Conservation (phyloP, 2,888 invertebrate species). For the Catocala fraxini region DNA sequence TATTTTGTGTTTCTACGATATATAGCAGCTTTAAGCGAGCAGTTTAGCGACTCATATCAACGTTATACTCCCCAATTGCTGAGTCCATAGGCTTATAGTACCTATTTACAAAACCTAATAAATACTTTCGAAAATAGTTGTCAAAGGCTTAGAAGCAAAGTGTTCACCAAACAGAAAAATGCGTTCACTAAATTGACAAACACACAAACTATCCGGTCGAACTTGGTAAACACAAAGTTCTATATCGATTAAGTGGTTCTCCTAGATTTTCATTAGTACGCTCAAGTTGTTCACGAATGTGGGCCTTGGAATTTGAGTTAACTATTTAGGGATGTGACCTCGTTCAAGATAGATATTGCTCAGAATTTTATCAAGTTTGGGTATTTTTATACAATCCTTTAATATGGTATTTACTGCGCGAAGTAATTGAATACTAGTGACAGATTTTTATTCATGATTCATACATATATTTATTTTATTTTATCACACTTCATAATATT, state of each 20-base stretch:
- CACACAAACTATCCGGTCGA: conserved; percentile 13
- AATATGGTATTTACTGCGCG: neutral
- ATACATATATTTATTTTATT: too few relatives aligned
- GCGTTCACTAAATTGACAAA: conserved; percentile 3
- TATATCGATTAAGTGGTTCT: conserved; percentile 21
- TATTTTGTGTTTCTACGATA: too few relatives aligned
- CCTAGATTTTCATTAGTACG: conserved; percentile 20
- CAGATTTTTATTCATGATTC: too few relatives aligned
- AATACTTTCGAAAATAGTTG: too few relatives aligned
- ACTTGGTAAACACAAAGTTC: conserved; percentile 12
- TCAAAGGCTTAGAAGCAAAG: neutral
- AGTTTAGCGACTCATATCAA: too few relatives aligned
- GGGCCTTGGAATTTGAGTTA: conserved; percentile 15
- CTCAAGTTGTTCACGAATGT: conserved; percentile 20
- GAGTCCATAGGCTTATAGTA: too few relatives aligned
- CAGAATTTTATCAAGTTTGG: neutral
- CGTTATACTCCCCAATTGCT: too few relatives aligned
- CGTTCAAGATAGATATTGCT: conserved; percentile 1
- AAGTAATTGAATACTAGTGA: too few relatives aligned
- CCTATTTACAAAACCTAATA: too few relatives aligned
- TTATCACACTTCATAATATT: too few relatives aligned
- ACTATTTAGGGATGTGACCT: conserved; percentile 22
- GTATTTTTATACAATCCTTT: neutral
- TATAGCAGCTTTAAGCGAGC: too few relatives aligned
- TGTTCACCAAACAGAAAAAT: neutral